Conservation (phyloP, 2,888 invertebrate genomes). For the Acleris literana region DNA sequence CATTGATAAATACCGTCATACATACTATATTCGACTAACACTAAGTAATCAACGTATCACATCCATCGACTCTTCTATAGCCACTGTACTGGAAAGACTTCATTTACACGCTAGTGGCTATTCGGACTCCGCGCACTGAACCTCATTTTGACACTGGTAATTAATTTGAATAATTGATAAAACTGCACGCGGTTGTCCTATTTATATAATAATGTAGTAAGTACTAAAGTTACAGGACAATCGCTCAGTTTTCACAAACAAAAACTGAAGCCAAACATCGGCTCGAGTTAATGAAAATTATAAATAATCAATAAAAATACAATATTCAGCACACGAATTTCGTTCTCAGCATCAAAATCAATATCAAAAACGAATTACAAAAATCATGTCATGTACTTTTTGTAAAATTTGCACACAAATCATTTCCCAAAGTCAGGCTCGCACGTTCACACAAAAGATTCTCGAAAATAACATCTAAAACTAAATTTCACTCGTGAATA, state of each 20-base stretch:
- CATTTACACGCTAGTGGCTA: conserved; percentile 29
- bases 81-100: conserved; percentile 48
- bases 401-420: conserved; percentile 30
- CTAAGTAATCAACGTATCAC: conserved; percentile 78
- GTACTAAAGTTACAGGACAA: conserved; percentile 19
- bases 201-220: conserved; percentile 17
- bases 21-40: conserved; percentile 66
- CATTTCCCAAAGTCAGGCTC: conserved; percentile 31
- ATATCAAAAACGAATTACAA: conserved; percentile 14
- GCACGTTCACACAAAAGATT: conserved; percentile 41
- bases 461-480: conserved; percentile 35
- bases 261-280: background rate
- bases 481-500: conserved; percentile 38
- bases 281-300: conserved; percentile 12
- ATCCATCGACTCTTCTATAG: conserved; percentile 74
- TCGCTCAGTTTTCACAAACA: conserved; percentile 3
- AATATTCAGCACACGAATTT: conserved; percentile 7
- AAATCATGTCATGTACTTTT: conserved; percentile 15
- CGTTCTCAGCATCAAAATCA: conserved; percentile 9
- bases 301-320: conserved; percentile 27
- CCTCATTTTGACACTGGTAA: conserved; percentile 33
- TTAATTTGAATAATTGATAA: conserved; percentile 25
- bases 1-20: conserved; percentile 79
- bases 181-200: conserved; percentile 11
- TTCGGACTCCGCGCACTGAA: conserved; percentile 15